Evolutionary conservation across 1,140 invertebrate species (phyloP), one percentile per base, ranked within the genome.

Genomic region (Drosophila kurseongensis): DNA sequence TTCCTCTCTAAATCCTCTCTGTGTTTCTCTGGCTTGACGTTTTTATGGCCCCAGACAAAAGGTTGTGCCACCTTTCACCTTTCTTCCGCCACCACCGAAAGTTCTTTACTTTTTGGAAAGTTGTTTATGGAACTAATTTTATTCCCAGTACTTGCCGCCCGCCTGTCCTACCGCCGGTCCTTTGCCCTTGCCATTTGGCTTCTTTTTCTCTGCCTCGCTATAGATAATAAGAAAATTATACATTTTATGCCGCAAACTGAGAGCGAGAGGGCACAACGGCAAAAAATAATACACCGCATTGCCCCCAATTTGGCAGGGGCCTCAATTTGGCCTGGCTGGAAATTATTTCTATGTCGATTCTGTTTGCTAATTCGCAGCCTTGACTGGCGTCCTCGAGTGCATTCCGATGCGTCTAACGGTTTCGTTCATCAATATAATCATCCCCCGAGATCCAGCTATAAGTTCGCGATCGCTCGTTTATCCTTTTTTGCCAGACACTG

Each of bases 161-260:
- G 14, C 42, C 42, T 18, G 45, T 72, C 40, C 41, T 48, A 13
- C 44, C 12, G 16, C 55, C 65, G 65, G 55, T 77, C 40, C 41
- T 27, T 69, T 40, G 69, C 50, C 61, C 57, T 80, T 78, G 44
- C 55, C 54, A 80, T 67, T 61, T 69, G 42, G 62, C 14, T 63
- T 55, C 54, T 23, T 68, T 69, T 45, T 52, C 13, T 42, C 58
- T 42, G 18, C 38, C 42, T 67, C 32, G 61, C 59, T 69, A 79
- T 90, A 91, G 83, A 91, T 90, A 91, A 91, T 91, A 91, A 91
- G 88, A 91, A 91, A 91, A 91, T 91, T 91, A 91, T 91, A 91
- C 88, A 91, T 91, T 88, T 91, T 91, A 91, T 91, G 72, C 76
- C 56, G 47, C 68, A 57, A 57, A 47, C 41, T 40, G 63, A 47